phyloP scores from a whole-genome alignment of 2,113 vertebrate species.

The Proterorhinus semilunaris region DNA sequence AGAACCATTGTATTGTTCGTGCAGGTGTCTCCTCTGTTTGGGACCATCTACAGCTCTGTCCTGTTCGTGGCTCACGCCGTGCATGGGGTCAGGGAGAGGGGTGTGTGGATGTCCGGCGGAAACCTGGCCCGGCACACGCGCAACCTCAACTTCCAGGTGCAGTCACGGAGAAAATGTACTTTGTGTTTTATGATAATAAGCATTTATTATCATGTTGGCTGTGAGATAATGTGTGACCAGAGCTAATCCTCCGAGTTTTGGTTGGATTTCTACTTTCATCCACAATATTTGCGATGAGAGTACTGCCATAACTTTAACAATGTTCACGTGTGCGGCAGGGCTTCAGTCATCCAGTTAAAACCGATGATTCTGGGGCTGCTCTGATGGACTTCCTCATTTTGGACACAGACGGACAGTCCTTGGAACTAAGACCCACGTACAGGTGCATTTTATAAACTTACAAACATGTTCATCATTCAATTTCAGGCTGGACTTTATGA shows the following conservation, averaged over 20 bases:
- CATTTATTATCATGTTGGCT: too few relatives aligned
- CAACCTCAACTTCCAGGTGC: slow-evolving; percentile 63
- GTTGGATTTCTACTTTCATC: too few relatives aligned
- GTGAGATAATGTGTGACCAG: too few relatives aligned
- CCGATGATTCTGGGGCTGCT: slow-evolving; percentile 58
- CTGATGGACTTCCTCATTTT: slow-evolving; percentile 74
- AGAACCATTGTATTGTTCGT: too few relatives aligned
- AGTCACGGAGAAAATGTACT: too few relatives aligned
- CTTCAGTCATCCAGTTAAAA: slow-evolving; percentile 73
- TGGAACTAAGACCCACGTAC: slow-evolving; percentile 70
- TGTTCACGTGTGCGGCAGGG: slow-evolving; percentile 51
- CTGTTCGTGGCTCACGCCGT: slow-evolving; percentile 78
- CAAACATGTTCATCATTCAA: too few relatives aligned
- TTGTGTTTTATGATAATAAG: too few relatives aligned
- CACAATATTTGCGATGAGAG: too few relatives aligned
- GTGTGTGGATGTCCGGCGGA: slow-evolving; percentile 78
- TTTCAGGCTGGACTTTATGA: too few relatives aligned
- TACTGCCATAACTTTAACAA: too few relatives aligned
- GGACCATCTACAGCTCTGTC: slow-evolving; percentile 89
- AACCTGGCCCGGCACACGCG: slow-evolving; percentile 71
- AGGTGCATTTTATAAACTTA: slow-evolving; percentile 23
- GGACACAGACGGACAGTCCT: slow-evolving; percentile 76
- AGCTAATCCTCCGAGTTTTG: too few relatives aligned
- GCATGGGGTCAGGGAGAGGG: slow-evolving; percentile 47
- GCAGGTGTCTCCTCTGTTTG: slow-evolving; percentile 91